phyloP scores from a whole-genome alignment of 2,113 vertebrate genomes.

The Actenoides lindsayi region DNA sequence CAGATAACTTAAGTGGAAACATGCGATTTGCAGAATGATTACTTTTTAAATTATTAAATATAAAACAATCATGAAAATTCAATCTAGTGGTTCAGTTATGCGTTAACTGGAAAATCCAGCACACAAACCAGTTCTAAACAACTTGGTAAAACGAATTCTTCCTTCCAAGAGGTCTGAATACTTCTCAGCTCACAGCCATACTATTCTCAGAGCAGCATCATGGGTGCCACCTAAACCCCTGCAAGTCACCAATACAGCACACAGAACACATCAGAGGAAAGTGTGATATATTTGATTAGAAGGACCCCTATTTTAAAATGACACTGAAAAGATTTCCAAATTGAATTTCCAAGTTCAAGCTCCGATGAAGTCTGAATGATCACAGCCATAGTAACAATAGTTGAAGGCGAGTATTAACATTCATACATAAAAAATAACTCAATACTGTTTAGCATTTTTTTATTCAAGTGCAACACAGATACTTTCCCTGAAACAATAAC shows the following conservation, averaged over 20 bases:
- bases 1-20: background rate
- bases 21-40: background rate
- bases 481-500: slow-evolving; percentile 11
- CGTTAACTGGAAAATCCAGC: background rate
- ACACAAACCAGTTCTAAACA: background rate
- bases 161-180: background rate
- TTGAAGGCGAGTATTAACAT: background rate
- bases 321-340: background rate
- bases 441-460: background rate
- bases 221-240: background rate
- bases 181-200: background rate
- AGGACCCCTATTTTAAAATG: background rate
- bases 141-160: background rate
- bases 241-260: background rate
- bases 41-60: background rate
- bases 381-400: background rate
- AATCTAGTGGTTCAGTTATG: background rate
- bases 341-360: background rate
- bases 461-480: slow-evolving; percentile 39
- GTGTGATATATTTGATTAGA: background rate
- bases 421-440: background rate
- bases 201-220: background rate
- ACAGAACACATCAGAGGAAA: background rate
- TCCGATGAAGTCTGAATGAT: background rate
- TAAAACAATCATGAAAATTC: background rate